A percentile compares a stretch with the other conserved stretches of the same genome.
These are phyloP conservation scores for Mustelus asterias DNA, from an alignment of 2,113 vertebrate species.

Conservation along the genomic window DNA sequence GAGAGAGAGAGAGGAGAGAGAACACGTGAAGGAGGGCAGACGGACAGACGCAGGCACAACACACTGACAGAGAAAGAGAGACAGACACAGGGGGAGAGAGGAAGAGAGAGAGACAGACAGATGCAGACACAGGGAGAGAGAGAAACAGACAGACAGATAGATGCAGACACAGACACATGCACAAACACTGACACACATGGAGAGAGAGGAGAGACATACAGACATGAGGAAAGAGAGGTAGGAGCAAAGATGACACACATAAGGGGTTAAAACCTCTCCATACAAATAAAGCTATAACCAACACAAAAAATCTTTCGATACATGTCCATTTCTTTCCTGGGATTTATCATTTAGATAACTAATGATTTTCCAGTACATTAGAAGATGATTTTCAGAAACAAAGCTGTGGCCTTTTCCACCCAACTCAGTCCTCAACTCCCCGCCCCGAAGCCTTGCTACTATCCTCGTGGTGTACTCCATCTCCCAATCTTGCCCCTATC, in stretches of 20 bases:
- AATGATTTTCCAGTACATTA: not conserved
- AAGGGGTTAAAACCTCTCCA: not conserved
- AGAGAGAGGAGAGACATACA: not conserved
- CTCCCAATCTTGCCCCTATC: not conserved
- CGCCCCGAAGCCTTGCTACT: not conserved
- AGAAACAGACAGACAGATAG: too few species aligned
- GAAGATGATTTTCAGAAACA: not conserved
- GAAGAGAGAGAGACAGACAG: not conserved
- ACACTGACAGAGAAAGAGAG: too few species aligned
- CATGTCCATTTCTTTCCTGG: not conserved
- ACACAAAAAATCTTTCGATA: not conserved
- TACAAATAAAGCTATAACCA: not conserved
- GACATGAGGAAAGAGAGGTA: not conserved
- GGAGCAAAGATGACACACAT: too few species aligned
- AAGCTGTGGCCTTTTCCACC: not conserved
- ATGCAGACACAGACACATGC: too few species aligned
- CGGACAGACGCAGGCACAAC: too few species aligned
- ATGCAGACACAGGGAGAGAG: too few species aligned
- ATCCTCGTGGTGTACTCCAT: not conserved
- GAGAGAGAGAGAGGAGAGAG: not conserved
- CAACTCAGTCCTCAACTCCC: not conserved
- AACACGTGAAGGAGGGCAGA: too few species aligned
- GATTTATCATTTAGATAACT: not conserved
- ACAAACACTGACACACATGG: not conserved
- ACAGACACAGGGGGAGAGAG: not conserved